Conservation (phyloP, 2,113 vertebrate genomes). For the Albula glossodonta region DNA sequence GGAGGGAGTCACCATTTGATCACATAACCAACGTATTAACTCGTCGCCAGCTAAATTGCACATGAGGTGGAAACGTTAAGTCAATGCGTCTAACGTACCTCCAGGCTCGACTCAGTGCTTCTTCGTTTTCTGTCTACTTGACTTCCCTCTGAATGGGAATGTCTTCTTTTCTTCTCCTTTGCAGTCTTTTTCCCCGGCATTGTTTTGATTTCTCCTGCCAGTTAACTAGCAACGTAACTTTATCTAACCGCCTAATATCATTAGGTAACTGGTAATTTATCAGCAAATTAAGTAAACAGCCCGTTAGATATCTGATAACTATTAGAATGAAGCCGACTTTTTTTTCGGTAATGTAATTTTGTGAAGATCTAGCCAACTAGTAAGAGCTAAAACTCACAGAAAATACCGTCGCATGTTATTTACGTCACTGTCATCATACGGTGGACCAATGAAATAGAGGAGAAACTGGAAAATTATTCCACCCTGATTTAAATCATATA, state of each 20-base stretch:
- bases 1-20: no score
- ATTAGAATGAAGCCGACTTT: neutral
- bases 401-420: constrained; percentile 1
- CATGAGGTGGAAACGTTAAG: neutral
- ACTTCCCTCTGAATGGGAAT: constrained; percentile 51
- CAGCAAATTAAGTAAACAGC: no score
- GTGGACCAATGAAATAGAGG: no score
- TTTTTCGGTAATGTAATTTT: neutral
- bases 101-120: constrained; percentile 41
- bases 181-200: constrained; percentile 67
- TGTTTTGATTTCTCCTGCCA: constrained; percentile 4
- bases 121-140: constrained; percentile 52
- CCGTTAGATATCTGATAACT: no score
- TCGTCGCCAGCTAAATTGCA: neutral
- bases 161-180: constrained; percentile 67
- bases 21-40: neutral
- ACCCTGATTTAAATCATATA: no score
- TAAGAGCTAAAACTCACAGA: neutral
- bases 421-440: neutral
- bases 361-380: neutral
- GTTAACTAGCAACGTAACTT: neutral
- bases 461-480: no score
- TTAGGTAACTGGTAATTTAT: no score
- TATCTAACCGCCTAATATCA: no score
- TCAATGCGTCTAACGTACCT: constrained; percentile 42